phyloP scores from a whole-genome alignment of 2,113 vertebrate species.

The Ramphastos sulfuratus region DNA sequence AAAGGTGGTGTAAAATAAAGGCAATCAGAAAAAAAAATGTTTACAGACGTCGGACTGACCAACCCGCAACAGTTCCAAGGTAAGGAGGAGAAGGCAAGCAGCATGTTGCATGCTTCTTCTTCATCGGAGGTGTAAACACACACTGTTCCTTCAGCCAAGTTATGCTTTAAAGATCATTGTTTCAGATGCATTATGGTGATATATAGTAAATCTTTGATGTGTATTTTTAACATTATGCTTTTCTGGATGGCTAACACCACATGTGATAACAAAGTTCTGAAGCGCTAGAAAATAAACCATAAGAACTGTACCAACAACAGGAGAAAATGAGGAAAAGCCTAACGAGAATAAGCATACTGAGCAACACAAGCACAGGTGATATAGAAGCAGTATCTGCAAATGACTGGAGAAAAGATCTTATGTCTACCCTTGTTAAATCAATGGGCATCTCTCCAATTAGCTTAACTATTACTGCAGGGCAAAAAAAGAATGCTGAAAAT shows the following conservation, averaged over 20 bases:
- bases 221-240: neutral
- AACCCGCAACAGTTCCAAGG: neutral
- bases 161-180: neutral
- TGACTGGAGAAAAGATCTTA: neutral
- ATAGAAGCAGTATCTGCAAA: neutral
- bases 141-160: neutral
- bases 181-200: neutral
- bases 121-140: neutral
- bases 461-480: neutral
- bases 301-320: neutral
- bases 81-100: neutral
- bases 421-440: neutral
- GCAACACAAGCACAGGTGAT: neutral
- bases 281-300: neutral
- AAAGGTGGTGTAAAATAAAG: neutral
- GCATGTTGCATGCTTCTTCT: rapidly evolving
- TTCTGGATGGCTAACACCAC: neutral
- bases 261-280: neutral
- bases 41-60: neutral
- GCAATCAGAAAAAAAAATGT: neutral
- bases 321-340: conserved; percentile 14
- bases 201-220: neutral
- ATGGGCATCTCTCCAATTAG: neutral
- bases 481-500: neutral
- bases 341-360: neutral